Conservation (phyloP, 2,888 invertebrate genomes). For the Drosophila diplacantha region DNA sequence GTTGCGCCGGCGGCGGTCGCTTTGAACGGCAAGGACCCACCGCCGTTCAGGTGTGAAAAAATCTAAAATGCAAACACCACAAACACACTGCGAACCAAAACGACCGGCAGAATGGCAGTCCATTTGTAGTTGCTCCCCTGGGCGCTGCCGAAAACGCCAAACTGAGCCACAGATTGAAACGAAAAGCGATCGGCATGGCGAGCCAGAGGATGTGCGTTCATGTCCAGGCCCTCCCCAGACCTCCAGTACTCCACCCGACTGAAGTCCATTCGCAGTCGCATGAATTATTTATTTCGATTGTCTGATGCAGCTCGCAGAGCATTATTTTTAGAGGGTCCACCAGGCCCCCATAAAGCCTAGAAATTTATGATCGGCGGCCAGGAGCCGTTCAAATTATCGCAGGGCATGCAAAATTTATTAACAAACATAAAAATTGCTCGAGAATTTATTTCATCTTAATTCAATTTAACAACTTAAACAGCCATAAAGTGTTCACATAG, state of each 20-base stretch:
- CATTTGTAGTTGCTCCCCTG: conserved; percentile 70
- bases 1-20: conserved; percentile 60
- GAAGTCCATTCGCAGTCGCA: conserved; percentile 49
- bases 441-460: conserved; percentile 75
- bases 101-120: conserved; percentile 37
- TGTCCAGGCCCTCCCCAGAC: conserved; percentile 22
- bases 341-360: conserved; percentile 29
- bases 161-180: conserved; percentile 27
- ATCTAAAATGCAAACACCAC: conserved; percentile 66
- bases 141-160: conserved; percentile 48
- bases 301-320: conserved; percentile 38
- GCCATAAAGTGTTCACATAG: conserved; percentile 75
- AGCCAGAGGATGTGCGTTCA: conserved; percentile 40
- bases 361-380: conserved; percentile 45
- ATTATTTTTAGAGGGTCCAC: conserved; percentile 58
- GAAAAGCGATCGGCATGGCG: conserved; percentile 29
- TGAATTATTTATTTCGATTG: conserved; percentile 71
- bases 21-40: conserved; percentile 62
- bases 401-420: conserved; percentile 72
- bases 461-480: conserved; percentile 76
- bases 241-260: neutral
- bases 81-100: conserved; percentile 28
- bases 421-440: conserved; percentile 68
- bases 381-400: conserved; percentile 65
- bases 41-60: conserved; percentile 69